Percentiles rank a stretch among this genome's conserved stretches.
phyloP scores from a whole-genome alignment of 2,797 vertebrate genomes.

The Balearica regulorum region DNA sequence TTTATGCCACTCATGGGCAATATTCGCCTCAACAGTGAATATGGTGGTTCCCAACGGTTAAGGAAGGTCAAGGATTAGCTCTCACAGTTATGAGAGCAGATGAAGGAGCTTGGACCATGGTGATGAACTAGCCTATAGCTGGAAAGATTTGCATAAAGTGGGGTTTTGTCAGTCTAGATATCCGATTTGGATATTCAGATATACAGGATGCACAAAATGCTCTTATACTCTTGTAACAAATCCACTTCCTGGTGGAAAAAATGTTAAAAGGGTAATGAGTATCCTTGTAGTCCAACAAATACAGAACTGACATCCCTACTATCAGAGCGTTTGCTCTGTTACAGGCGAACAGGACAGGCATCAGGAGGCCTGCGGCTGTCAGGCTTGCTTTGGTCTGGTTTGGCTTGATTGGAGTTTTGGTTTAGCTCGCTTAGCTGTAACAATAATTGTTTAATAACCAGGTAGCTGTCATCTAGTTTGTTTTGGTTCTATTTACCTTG shows the following conservation, averaged over 20 bases:
- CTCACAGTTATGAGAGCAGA: neutral
- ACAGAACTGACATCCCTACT: neutral
- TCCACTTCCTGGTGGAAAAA: neutral
- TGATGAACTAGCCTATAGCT: neutral
- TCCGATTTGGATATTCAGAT: neutral
- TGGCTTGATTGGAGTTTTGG: neutral
- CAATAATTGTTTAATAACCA: neutral
- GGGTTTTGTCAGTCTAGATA: neutral
- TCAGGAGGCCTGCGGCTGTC: neutral
- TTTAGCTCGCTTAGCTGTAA: neutral
- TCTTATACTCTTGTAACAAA: neutral
- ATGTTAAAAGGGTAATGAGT: neutral
- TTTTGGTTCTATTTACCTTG: neutral
- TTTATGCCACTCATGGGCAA: neutral
- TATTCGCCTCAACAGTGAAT: neutral
- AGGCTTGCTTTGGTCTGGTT: neutral
- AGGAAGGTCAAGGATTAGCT: neutral
- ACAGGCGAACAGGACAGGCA: neutral
- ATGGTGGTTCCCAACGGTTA: neutral
- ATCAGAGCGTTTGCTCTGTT: neutral
- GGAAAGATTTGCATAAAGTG: neutral
- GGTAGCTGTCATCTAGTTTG: neutral
- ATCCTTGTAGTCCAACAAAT: neutral
- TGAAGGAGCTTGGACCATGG: neutral
- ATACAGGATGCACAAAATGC: neutral